Evolutionary conservation across 1,140 invertebrate genomes (phyloP).

Genomic region (Xylocopa sonorina): DNA sequence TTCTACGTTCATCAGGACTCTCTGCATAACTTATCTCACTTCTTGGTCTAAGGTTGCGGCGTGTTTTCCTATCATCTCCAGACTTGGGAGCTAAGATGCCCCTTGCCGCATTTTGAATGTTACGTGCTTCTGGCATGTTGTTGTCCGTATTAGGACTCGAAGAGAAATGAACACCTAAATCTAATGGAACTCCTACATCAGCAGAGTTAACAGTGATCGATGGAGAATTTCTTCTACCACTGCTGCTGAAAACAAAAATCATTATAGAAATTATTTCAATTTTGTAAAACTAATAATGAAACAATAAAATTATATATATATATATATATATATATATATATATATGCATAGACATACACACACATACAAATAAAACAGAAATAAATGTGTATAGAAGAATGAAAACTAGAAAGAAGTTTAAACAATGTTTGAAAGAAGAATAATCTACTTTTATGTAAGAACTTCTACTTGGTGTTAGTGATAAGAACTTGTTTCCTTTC

Average conservation of each 20-base stretch:
- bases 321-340: too few relatives aligned
- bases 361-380: too few relatives aligned
- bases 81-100: constrained; percentile 80
- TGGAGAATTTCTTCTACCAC: constrained; percentile 76
- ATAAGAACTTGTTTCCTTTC: constrained; percentile 48
- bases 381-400: background rate
- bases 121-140: constrained; percentile 76
- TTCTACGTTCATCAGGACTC: constrained; percentile 84
- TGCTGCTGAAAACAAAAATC: constrained; percentile 67
- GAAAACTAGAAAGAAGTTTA: background rate
- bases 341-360: too few relatives aligned
- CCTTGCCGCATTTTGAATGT: constrained; percentile 79
- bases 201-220: constrained; percentile 68
- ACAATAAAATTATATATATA: background rate
- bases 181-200: constrained; percentile 72
- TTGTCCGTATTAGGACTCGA: constrained; percentile 70
- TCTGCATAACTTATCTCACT: constrained; percentile 91
- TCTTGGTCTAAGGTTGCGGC: constrained; percentile 89
- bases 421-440: constrained; percentile 5
- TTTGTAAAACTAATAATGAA: background rate
- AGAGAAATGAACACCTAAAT: constrained; percentile 76
- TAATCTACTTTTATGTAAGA: constrained; percentile 30
- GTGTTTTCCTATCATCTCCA: constrained; percentile 80
- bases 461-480: constrained; percentile 2
- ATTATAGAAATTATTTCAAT: constrained; percentile 10